Percentiles rank a stretch among this genome's conserved stretches.
Evolutionary conservation across 1,140 invertebrate species (phyloP).

Genomic region (Eulimnadia texana): DNA sequence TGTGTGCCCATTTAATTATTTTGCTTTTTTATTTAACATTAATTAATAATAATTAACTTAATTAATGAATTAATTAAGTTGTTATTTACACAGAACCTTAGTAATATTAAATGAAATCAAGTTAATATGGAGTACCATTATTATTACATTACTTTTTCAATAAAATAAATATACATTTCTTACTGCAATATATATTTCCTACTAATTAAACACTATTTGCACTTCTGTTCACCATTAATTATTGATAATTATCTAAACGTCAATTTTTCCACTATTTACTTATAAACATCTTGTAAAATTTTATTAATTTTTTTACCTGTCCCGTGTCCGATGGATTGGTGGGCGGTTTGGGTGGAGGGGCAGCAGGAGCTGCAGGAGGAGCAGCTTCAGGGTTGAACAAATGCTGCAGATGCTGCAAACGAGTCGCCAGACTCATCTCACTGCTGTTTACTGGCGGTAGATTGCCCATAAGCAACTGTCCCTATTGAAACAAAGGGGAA

Average conservation of each 20-base stretch:
- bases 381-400: conserved; percentile 10
- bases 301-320: conserved; percentile 11
- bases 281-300: too few relatives aligned
- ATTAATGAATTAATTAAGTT: too few relatives aligned
- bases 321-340: conserved; percentile 3
- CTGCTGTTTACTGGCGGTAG: conserved; percentile 5
- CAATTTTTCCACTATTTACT: too few relatives aligned
- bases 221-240: too few relatives aligned
- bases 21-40: too few relatives aligned
- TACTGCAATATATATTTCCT: not conserved
- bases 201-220: too few relatives aligned
- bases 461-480: conserved; percentile 7
- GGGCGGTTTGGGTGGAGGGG: not conserved
- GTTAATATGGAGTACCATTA: too few relatives aligned
- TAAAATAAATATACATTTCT: not conserved
- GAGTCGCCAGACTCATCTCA: conserved; percentile 11
- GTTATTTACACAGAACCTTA: too few relatives aligned
- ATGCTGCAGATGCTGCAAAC: conserved; percentile 16
- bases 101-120: too few relatives aligned
- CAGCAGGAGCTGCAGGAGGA: not conserved
- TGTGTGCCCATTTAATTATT: too few relatives aligned
- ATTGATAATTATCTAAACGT: too few relatives aligned
- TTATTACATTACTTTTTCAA: not conserved
- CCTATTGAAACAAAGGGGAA: not conserved
- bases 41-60: too few relatives aligned